A percentile compares a stretch with the other conserved stretches of the same genome.
Conservation (phyloP, 2,888 invertebrate genomes). For the Brachylomia viminalis region DNA sequence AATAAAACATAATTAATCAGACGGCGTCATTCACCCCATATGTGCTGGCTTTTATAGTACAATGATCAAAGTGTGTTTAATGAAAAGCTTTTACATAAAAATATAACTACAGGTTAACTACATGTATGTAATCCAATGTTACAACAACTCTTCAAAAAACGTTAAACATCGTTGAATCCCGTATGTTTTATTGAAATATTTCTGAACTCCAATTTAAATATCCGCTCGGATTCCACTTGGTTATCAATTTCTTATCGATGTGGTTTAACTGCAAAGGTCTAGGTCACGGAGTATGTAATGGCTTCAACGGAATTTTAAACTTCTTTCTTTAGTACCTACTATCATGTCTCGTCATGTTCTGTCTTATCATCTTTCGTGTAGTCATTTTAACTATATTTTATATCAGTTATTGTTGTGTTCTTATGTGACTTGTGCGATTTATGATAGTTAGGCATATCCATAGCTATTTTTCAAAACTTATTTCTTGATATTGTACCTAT, state of each 20-base stretch:
- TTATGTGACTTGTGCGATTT: not conserved
- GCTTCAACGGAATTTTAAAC: conserved; percentile 30
- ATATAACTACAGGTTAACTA: not conserved
- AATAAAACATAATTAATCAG: no score
- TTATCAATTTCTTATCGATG: conserved; percentile 63
- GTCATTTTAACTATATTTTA: not conserved
- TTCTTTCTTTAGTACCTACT: not conserved
- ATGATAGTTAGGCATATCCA: not conserved
- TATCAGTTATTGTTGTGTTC: not conserved
- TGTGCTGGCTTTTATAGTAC: not conserved
- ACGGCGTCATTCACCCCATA: no score
- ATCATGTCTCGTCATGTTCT: no score
- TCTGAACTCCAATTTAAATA: conserved; percentile 36
- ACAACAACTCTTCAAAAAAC: not conserved
- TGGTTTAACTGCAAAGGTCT: conserved; percentile 58
- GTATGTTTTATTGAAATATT: conserved; percentile 24
- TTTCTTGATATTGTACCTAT: not conserved
- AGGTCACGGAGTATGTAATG: conserved; percentile 54
- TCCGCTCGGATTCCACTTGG: conserved; percentile 33
- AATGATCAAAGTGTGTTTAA: not conserved
- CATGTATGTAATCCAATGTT: not conserved
- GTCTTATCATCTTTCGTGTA: not conserved
- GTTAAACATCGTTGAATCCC: conserved; percentile 8
- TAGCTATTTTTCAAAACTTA: not conserved
- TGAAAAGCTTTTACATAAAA: not conserved